Percentiles rank a stretch among this genome's conserved stretches.
These are phyloP conservation scores for Mionectes olivaceus DNA, from an alignment of 2,797 vertebrate genomes.

Conservation along the genomic window DNA sequence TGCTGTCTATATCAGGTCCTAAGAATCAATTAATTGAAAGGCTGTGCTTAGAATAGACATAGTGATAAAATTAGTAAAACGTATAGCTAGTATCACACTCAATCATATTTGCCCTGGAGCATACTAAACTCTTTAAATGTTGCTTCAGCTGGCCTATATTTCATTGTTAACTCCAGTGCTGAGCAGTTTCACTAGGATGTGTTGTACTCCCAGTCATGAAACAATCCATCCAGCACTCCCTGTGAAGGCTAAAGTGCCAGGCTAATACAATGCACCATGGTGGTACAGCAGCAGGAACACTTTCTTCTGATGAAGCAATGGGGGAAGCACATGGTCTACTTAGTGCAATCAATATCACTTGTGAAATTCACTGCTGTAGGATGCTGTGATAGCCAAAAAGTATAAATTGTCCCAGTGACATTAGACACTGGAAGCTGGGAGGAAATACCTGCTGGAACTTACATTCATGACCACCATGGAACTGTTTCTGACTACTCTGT, in stretches of 20 bases:
- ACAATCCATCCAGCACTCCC: not conserved
- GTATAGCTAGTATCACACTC: not conserved
- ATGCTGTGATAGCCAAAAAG: not conserved
- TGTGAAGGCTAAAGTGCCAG: not conserved
- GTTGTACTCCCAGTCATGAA: not conserved
- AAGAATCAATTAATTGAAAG: not conserved
- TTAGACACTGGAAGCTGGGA: not conserved
- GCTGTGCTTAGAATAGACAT: not conserved
- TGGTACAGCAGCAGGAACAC: not conserved
- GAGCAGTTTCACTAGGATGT: not conserved
- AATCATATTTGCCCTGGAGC: not conserved
- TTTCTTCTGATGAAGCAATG: constrained; percentile 16
- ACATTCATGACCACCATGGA: not conserved
- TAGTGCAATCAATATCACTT: not conserved
- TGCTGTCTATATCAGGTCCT: not conserved
- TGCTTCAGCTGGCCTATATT: not conserved
- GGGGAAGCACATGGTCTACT: rapidly evolving
- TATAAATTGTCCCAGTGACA: not conserved
- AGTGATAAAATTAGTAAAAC: not conserved
- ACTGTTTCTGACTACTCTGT: not conserved
- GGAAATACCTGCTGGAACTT: not conserved
- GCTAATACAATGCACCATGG: not conserved
- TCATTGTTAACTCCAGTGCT: not conserved
- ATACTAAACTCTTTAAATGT: not conserved
- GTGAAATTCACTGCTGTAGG: not conserved